Evolutionary conservation across 2,797 vertebrate genomes (phyloP).

Genomic region (Chloroceryle amazona): DNA sequence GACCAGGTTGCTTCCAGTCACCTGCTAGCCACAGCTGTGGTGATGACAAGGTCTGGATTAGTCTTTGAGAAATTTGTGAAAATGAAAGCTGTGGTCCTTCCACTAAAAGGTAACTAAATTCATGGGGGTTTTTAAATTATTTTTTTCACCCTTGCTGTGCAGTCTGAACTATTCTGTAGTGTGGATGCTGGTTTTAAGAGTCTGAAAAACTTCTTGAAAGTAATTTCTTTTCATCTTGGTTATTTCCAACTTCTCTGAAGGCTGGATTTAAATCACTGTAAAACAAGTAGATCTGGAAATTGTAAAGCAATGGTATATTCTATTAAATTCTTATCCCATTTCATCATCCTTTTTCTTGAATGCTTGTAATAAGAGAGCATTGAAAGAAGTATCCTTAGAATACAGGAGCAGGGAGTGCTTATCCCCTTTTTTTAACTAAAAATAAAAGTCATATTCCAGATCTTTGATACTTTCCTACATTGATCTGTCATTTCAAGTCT

Average conservation of each 20-base stretch:
- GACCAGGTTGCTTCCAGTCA: neutral
- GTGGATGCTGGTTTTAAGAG: neutral
- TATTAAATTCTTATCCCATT: neutral
- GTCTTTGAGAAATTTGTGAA: neutral
- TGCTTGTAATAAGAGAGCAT: neutral
- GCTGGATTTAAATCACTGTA: neutral
- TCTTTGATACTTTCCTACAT: neutral
- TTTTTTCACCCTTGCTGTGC: neutral
- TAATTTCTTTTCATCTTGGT: neutral
- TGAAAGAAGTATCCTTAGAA: neutral
- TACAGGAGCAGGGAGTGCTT: neutral
- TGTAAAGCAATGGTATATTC: neutral
- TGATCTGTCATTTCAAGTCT: neutral
- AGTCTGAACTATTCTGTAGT: neutral
- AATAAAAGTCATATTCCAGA: neutral
- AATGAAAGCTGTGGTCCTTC: neutral
- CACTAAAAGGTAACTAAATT: neutral
- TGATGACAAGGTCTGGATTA: neutral
- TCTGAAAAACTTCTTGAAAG: neutral
- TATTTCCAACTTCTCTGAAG: neutral
- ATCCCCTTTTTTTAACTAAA: neutral
- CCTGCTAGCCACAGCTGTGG: neutral
- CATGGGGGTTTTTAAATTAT: too few species aligned
- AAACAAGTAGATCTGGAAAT: slow-evolving; percentile 1
- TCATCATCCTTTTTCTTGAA: neutral